phyloP scores from a whole-genome alignment of 2,888 invertebrate species.

The Macrophya alboannulata region DNA sequence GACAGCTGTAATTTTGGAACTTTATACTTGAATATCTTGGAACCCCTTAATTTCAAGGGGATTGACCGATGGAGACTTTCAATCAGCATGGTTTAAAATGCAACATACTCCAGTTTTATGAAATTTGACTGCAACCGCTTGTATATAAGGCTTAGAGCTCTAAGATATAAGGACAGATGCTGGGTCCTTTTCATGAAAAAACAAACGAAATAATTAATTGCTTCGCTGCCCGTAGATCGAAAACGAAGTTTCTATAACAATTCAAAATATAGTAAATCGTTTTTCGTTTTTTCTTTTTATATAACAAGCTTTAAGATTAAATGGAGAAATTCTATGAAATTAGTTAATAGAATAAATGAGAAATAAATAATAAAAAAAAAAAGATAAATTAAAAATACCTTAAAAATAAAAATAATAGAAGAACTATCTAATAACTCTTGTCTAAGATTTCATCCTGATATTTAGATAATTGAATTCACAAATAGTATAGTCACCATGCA shows the following conservation, averaged over 20 bases:
- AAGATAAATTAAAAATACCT: slow-evolving; percentile 21
- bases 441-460: not conserved
- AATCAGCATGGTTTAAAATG: too few species aligned
- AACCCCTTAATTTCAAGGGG: too few species aligned
- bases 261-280: not conserved
- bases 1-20: too few species aligned
- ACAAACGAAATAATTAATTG: not conserved
- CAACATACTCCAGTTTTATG: too few species aligned
- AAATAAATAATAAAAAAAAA: slow-evolving; percentile 14
- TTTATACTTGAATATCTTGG: too few species aligned
- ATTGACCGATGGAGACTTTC: too few species aligned
- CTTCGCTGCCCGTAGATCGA: slow-evolving; percentile 18
- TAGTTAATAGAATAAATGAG: not conserved
- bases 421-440: not conserved
- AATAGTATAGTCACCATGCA: slow-evolving; percentile 5
- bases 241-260: not conserved
- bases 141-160: too few species aligned
- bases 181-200: too few species aligned
- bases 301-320: slow-evolving; percentile 30
- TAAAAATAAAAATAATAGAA: not conserved
- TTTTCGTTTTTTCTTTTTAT: not conserved
- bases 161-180: too few species aligned
- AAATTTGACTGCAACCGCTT: too few species aligned
- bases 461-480: not conserved
- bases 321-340: not conserved